These are phyloP conservation scores for Silurus aristotelis DNA, from an alignment of 2,797 vertebrate genomes.

Conservation along the genomic window DNA sequence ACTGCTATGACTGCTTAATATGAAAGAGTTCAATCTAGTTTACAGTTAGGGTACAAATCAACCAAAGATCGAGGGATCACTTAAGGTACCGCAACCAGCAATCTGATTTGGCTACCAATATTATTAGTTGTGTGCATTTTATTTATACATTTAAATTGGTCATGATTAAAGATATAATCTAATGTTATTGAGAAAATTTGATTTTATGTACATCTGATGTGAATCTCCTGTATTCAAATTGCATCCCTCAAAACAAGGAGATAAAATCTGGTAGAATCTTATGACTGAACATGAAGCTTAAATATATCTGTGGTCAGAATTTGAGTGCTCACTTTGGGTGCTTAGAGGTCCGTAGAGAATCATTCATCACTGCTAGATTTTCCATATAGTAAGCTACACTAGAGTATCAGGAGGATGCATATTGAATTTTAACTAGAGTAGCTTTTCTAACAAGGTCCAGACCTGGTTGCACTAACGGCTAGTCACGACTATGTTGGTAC, in stretches of 20 bases:
- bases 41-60: background rate
- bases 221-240: background rate
- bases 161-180: background rate
- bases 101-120: background rate
- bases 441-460: background rate
- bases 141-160: background rate
- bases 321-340: background rate
- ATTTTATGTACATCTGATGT: background rate
- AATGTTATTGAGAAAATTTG: background rate
- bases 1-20: background rate
- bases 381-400: background rate
- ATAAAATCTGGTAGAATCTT: background rate
- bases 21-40: background rate
- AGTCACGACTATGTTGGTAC: background rate
- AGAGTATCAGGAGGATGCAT: background rate
- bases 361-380: background rate
- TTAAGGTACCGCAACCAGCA: background rate
- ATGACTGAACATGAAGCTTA: background rate
- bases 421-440: background rate
- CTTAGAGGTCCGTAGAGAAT: background rate
- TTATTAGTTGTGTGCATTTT: background rate
- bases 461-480: background rate
- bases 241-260: background rate
- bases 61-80: background rate
- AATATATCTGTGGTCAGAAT: background rate